Conservation (phyloP, 1,140 invertebrate genomes). For the Sogatella furcifera region DNA sequence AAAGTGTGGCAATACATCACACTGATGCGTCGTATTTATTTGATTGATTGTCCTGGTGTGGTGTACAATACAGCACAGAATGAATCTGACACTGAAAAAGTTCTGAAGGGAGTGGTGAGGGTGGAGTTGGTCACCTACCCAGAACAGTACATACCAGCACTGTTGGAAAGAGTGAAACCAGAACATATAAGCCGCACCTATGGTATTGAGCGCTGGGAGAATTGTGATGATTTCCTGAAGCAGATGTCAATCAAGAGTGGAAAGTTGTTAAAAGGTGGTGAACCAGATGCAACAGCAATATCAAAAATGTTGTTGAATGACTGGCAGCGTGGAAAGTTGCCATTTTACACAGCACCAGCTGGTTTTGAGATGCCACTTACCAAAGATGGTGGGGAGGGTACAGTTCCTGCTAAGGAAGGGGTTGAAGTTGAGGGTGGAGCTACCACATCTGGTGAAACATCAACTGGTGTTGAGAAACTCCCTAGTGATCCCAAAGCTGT, state of each 20-base stretch:
- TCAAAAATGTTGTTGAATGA: slow-evolving; percentile 97
- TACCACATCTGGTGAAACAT: background rate
- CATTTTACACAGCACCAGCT: slow-evolving; percentile 83
- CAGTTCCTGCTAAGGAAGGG: background rate
- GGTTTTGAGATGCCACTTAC: slow-evolving; percentile 51
- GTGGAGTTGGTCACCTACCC: slow-evolving; percentile 91
- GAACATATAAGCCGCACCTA: slow-evolving; percentile 92
- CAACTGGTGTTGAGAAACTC: slow-evolving; percentile 16
- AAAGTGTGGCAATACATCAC: slow-evolving; percentile 99
- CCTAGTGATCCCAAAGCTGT: slow-evolving; percentile 37
- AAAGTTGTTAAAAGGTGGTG: slow-evolving; percentile 89
- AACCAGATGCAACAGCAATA: slow-evolving; percentile 80
- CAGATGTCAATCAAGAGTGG: slow-evolving; percentile 77
- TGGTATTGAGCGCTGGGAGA: slow-evolving; percentile 67
- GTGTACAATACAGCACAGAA: slow-evolving; percentile 90
- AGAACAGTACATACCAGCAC: slow-evolving; percentile 83
- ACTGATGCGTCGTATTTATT: slow-evolving; percentile 90
- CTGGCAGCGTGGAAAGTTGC: slow-evolving; percentile 95
- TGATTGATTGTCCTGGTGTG: slow-evolving; percentile 98
- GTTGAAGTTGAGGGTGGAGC: background rate
- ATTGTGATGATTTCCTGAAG: slow-evolving; percentile 82
- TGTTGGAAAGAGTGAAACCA: slow-evolving; percentile 77
- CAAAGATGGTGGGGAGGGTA: slow-evolving; percentile 26
- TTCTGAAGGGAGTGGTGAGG: slow-evolving; percentile 89
- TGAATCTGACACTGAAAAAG: slow-evolving; percentile 90